Base-by-base conservation (phyloP, 2,113 vertebrate genomes). In the Datnioides undecimradiatus region DNA sequence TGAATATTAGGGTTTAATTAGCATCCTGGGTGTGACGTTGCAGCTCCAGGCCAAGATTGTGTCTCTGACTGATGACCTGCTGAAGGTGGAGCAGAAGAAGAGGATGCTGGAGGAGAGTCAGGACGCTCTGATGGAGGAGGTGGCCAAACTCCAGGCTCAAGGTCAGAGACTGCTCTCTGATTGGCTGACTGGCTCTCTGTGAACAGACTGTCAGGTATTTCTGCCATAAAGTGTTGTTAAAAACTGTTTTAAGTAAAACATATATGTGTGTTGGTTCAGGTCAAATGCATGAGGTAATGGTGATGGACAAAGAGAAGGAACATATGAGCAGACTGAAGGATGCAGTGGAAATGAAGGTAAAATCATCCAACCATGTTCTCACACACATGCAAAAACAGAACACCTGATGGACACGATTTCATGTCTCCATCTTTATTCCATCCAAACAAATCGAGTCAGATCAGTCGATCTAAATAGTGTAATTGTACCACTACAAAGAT, bases 11-110 rank as follows among this genome's bases (percentile, higher is more conserved):
- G 36, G 11, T 3, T 59, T n/a, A 36, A 10, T 34, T 12, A 58
- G 1, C 13, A 1, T 36, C 33, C 2, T 59, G 41, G 13, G 3
- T 33, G 31, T 31, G 52, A 6, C 16, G 12, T 58, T 57, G 25
- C 60, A 99, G 97, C 97, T 98, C 0, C 96, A 97, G 86, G 96
- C 96, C 1, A 99, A 99, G 95, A 95, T 96, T 76, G 94, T 90
- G 45, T 98, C 97, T 76, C 93, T 97, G 82, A 97, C 95, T 0
- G 96, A 97, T 67, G 96, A 97, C 90, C 95, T 97, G 91, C 97
- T 96, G 82, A 97, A 95, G 63, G 90, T 97, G 92, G 97, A 99
- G 74, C 96, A 97, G 90, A 96, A 96, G 93, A 95, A 96, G 86
- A 94, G 97, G 70, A 95, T 96, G 83, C 91, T 98, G 90, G 98